Conservation (phyloP, 2,888 invertebrate genomes). For the Pachliopta kotzebuea region DNA sequence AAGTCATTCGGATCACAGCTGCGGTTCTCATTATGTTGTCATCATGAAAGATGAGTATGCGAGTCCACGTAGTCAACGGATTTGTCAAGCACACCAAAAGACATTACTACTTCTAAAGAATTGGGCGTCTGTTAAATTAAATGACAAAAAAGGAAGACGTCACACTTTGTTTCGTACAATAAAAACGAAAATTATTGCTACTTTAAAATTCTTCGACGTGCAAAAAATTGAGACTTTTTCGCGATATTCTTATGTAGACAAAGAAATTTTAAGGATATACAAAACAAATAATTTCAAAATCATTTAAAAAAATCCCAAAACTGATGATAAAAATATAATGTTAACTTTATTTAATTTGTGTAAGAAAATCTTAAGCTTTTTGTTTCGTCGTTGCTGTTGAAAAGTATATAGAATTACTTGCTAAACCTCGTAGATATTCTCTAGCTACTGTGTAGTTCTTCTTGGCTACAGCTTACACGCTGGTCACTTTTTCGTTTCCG, state of each 20-base stretch:
- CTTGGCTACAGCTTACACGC: too few species aligned
- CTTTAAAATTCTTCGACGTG: constrained; percentile 43
- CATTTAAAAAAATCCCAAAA: not conserved
- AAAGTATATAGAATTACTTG: too few species aligned
- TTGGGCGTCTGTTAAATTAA: constrained; percentile 36
- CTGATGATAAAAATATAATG: too few species aligned
- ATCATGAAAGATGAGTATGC: constrained; percentile 43
- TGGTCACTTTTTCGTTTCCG: too few species aligned
- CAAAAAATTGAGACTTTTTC: constrained; percentile 55
- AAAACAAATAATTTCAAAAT: not conserved
- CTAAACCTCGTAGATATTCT: too few species aligned
- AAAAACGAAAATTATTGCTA: constrained; percentile 38
- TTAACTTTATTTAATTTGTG: too few species aligned
- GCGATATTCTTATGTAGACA: constrained; percentile 37
- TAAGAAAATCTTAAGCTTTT: too few species aligned
- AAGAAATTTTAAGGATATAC: constrained; percentile 40
- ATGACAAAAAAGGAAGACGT: constrained; percentile 21
- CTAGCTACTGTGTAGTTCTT: too few species aligned
- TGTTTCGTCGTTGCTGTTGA: too few species aligned
- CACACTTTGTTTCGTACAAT: constrained; percentile 32
- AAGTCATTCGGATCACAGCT: constrained; percentile 38
- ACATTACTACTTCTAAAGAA: constrained; percentile 43
- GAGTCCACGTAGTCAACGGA: constrained; percentile 36
- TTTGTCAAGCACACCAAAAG: constrained; percentile 51
- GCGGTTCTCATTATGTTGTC: constrained; percentile 33